These are phyloP conservation scores for Phylloscopus trochilus DNA, from an alignment of 2,113 vertebrate species.

Conservation along the genomic window DNA sequence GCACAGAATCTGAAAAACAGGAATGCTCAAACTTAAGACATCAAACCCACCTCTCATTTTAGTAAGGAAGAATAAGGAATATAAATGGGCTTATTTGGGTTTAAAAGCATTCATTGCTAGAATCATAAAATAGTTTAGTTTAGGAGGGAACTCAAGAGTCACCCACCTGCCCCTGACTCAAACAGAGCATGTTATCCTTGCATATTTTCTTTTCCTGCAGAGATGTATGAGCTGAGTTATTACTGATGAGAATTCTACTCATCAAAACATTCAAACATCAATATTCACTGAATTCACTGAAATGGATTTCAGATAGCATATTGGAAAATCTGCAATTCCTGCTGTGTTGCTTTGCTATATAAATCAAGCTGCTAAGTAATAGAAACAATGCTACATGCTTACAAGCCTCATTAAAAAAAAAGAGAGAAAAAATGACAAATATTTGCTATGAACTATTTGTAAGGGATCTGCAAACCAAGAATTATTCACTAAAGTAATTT, in stretches of 20 bases:
- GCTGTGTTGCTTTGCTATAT: not conserved
- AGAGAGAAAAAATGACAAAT: not conserved
- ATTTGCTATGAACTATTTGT: not conserved
- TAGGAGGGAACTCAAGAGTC: not conserved
- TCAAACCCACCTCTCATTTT: not conserved
- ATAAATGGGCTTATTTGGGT: not conserved
- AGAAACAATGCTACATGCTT: not conserved
- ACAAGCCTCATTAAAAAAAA: not conserved
- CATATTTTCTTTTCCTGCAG: not conserved
- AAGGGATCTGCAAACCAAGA: not conserved
- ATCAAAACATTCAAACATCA: not conserved
- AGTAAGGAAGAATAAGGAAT: not conserved
- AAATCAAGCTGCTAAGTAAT: not conserved
- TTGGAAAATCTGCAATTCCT: not conserved
- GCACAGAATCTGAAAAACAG: not conserved
- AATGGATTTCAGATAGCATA: constrained; percentile 4
- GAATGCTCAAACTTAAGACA: not conserved
- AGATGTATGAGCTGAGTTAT: not conserved
- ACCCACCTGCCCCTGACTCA: rapidly evolving
- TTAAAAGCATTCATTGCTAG: not conserved
- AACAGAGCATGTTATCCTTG: not conserved
- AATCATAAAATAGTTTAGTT: not conserved
- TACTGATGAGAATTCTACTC: not conserved
- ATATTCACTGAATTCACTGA: not conserved
- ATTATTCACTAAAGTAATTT: constrained; percentile 8